Conservation (phyloP, 2,888 invertebrate species). For the Leptinotarsa tumamoca region DNA sequence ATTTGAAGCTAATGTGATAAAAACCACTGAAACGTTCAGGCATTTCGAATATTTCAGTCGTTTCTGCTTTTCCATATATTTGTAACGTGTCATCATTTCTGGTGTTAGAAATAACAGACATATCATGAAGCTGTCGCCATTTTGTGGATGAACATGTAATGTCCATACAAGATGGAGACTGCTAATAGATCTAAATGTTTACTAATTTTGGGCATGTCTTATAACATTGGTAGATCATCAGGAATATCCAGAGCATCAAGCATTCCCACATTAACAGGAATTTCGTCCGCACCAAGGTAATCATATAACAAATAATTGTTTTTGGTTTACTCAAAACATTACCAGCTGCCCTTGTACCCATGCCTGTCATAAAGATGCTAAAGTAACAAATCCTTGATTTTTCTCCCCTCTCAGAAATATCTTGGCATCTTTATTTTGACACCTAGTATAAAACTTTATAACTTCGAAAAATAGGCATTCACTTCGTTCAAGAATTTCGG, state of each 20-base stretch:
- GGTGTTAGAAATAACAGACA: conserved; percentile 28
- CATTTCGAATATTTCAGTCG: background rate
- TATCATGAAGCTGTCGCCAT: conserved; percentile 18
- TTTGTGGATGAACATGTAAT: background rate
- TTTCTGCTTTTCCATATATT: conserved; percentile 4
- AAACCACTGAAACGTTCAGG: background rate
- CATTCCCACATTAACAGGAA: conserved; percentile 86
- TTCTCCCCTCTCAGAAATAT: background rate
- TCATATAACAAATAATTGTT: conserved; percentile 55
- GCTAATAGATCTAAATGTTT: background rate
- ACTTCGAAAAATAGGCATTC: background rate
- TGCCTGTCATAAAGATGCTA: background rate
- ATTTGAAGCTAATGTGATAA: background rate
- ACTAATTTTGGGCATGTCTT: conserved; percentile 59
- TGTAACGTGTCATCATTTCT: conserved; percentile 13
- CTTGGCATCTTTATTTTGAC: background rate
- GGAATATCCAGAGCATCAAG: conserved; percentile 91
- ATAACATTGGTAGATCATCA: conserved; percentile 70
- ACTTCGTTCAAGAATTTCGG: background rate
- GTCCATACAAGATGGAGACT: background rate
- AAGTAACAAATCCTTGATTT: too few relatives aligned
- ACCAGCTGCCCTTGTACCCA: background rate
- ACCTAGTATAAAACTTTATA: background rate
- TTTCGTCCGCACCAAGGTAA: conserved; percentile 80
- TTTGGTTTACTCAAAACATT: conserved; percentile 9